These are phyloP conservation scores for Cistogaster globosa DNA, from an alignment of 2,888 invertebrate species.

Conservation along the genomic window DNA sequence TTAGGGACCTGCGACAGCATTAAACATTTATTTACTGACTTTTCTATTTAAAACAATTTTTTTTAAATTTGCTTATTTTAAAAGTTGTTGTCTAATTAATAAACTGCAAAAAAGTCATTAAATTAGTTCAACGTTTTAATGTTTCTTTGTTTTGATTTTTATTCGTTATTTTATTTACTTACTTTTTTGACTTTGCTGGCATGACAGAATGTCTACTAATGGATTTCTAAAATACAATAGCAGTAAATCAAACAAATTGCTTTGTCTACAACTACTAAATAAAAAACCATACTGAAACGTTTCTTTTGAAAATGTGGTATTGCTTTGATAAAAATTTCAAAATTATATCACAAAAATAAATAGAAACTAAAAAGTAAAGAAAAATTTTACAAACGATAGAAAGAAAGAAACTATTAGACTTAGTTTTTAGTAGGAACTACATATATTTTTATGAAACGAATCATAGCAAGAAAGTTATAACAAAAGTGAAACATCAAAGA, in stretches of 20 bases:
- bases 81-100: no score
- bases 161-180: background rate
- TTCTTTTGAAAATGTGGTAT: constrained; percentile 66
- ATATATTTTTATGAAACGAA: constrained; percentile 1
- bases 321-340: constrained; percentile 64
- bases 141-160: no score
- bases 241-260: constrained; percentile 70
- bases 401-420: constrained; percentile 47
- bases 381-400: constrained; percentile 22
- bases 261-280: constrained; percentile 66
- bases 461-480: background rate
- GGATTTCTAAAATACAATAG: constrained; percentile 56
- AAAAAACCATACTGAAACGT: constrained; percentile 64
- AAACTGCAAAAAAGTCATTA: no score
- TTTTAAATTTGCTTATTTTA: no score
- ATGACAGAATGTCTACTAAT: constrained; percentile 49
- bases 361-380: background rate
- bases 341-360: constrained; percentile 52
- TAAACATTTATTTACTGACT: no score
- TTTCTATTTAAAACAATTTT: no score
- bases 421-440: constrained; percentile 18
- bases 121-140: no score
- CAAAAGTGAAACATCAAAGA: constrained; percentile 36
- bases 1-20: no score
- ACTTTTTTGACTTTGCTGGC: constrained; percentile 26